Evolutionary conservation across 2,113 vertebrate species (phyloP).

Genomic region (Raja brachyura): DNA sequence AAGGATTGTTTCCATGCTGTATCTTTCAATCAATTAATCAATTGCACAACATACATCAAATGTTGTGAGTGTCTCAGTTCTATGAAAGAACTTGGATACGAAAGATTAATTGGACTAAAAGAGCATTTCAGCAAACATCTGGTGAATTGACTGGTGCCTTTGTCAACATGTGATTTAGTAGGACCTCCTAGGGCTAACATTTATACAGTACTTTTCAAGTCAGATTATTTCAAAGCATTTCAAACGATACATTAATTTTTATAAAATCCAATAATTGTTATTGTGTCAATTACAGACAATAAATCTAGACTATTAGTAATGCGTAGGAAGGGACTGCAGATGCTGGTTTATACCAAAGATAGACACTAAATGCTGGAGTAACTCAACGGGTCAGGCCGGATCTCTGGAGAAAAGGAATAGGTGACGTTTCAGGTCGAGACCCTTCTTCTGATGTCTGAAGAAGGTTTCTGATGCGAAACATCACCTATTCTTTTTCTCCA

Average conservation of each 20-base stretch:
- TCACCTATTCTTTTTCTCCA: too few species aligned
- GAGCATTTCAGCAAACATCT: background rate
- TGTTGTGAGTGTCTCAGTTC: background rate
- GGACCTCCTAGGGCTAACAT: background rate
- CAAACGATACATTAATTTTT: background rate
- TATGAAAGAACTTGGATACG: background rate
- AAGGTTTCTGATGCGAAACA: too few species aligned
- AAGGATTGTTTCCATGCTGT: too few species aligned
- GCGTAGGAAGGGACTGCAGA: too few species aligned
- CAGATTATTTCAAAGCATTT: background rate
- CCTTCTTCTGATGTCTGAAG: too few species aligned
- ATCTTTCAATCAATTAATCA: too few species aligned
- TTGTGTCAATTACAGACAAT: background rate
- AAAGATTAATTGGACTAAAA: background rate
- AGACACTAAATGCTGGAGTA: too few species aligned
- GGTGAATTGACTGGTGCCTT: background rate
- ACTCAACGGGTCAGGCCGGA: too few species aligned
- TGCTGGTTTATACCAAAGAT: too few species aligned
- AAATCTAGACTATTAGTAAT: background rate
- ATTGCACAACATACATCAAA: too few species aligned
- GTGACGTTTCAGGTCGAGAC: too few species aligned
- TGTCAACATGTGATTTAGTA: background rate
- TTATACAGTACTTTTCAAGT: background rate
- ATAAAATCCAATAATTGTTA: conserved; percentile 7
- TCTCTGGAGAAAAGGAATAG: too few species aligned